phyloP scores from a whole-genome alignment of 2,113 vertebrate genomes.

The Psilopsiagon aurifrons region DNA sequence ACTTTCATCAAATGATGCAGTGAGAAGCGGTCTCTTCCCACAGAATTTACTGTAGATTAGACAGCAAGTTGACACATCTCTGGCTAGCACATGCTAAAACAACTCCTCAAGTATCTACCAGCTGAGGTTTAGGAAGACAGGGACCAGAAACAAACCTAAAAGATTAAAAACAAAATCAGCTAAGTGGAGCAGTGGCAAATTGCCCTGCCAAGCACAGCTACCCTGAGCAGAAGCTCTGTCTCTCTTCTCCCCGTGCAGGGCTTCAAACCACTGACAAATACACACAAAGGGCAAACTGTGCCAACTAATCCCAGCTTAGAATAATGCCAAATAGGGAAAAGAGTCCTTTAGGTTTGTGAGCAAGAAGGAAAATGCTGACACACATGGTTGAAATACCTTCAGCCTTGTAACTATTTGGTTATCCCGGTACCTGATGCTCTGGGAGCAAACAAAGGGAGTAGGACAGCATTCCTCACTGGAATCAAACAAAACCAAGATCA shows the following conservation, averaged over 20 bases:
- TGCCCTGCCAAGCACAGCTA: neutral
- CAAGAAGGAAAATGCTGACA: neutral
- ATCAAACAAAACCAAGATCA: neutral
- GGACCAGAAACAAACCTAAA: neutral
- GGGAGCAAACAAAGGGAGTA: neutral
- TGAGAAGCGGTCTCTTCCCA: neutral
- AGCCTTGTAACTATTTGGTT: neutral
- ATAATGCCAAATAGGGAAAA: neutral
- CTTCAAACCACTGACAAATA: neutral
- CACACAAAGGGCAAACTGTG: neutral
- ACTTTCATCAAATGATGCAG: neutral
- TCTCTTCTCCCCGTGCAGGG: neutral
- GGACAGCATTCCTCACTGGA: neutral
- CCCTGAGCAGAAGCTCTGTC: neutral
- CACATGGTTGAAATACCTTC: neutral
- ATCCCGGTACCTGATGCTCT: neutral
- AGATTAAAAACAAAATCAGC: neutral
- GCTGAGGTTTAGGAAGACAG: neutral
- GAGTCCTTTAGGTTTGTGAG: neutral
- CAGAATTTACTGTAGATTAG: neutral
- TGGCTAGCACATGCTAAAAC: neutral
- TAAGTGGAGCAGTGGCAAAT: neutral
- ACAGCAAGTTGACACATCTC: neutral
- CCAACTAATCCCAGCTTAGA: neutral
- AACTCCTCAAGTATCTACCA: conserved; percentile 1